Percentiles rank a stretch among this genome's conserved stretches.
These are phyloP conservation scores for Platysteira castanea DNA, from an alignment of 2,113 vertebrate species.

Conservation along the genomic window DNA sequence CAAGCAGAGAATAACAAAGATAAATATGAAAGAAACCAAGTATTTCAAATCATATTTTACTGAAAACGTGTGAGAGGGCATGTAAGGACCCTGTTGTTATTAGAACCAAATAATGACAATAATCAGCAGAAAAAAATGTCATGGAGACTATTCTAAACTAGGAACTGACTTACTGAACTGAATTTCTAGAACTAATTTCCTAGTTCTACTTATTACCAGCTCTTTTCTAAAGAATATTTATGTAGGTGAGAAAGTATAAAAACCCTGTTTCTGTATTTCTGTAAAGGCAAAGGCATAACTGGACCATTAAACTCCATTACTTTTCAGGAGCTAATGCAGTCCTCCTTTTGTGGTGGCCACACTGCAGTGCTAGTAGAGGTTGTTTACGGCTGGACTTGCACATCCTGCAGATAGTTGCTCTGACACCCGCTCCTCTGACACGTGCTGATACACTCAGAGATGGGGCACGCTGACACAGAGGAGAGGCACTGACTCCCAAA, in stretches of 20 bases:
- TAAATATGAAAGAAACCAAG: not conserved
- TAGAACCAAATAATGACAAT: not conserved
- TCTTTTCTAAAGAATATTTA: not conserved
- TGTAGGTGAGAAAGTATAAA: not conserved
- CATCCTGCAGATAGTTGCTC: not conserved
- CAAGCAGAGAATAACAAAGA: not conserved
- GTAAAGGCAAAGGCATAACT: conserved; percentile 16
- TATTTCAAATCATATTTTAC: not conserved
- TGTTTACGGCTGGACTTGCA: conserved; percentile 15
- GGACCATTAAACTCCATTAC: conserved; percentile 29
- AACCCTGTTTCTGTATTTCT: not conserved
- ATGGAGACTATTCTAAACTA: not conserved
- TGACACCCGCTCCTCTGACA: not conserved
- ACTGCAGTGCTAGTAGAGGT: not conserved
- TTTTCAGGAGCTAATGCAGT: not conserved
- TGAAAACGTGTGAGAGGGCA: not conserved
- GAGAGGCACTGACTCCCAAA: not conserved
- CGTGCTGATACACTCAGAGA: not conserved
- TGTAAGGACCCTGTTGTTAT: not conserved
- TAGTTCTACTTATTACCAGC: not conserved
- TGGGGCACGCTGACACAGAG: conserved; percentile 1
- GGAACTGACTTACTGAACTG: not conserved
- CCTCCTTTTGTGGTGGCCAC: not conserved
- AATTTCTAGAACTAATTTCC: not conserved
- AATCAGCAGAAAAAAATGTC: not conserved